These are phyloP conservation scores for Rousettus madagascariensis DNA, from an alignment of 2,797 vertebrate species.

Conservation along the genomic window DNA sequence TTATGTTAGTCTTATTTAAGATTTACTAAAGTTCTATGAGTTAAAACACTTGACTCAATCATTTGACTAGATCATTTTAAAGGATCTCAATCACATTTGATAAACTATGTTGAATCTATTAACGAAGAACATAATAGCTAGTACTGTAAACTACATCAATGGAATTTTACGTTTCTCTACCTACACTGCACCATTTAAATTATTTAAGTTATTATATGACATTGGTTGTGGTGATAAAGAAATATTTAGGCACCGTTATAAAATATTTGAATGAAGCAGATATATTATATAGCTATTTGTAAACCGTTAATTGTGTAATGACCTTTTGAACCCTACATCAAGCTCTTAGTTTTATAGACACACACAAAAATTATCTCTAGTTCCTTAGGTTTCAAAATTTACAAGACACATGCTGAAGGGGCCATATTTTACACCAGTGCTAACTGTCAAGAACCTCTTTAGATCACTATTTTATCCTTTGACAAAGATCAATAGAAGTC, in stretches of 20 bases:
- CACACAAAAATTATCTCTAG: conserved; percentile 67
- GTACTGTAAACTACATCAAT: background rate
- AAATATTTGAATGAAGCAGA: conserved; percentile 50
- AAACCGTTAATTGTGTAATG: conserved; percentile 73
- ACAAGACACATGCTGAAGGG: conserved; percentile 73
- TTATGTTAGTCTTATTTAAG: background rate
- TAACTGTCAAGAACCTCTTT: conserved; percentile 80
- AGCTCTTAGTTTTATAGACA: conserved; percentile 69
- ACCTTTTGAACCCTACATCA: conserved; percentile 64
- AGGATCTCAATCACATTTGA: background rate
- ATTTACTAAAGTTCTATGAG: background rate
- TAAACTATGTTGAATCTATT: background rate
- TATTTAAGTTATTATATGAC: conserved; percentile 56
- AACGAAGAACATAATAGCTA: background rate
- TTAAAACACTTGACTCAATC: background rate
- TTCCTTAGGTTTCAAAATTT: conserved; percentile 75
- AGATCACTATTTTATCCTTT: conserved; percentile 69
- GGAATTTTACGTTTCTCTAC: background rate
- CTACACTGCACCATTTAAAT: conserved; percentile 35
- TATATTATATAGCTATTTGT: conserved; percentile 48
- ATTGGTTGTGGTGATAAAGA: conserved; percentile 55
- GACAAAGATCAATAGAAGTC: conserved; percentile 71
- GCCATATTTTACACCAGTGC: conserved; percentile 78
- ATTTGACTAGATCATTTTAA: background rate
- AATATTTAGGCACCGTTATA: conserved; percentile 63